Conservation (phyloP, 2,888 invertebrate species). For the Nephrotoma flavescens region DNA sequence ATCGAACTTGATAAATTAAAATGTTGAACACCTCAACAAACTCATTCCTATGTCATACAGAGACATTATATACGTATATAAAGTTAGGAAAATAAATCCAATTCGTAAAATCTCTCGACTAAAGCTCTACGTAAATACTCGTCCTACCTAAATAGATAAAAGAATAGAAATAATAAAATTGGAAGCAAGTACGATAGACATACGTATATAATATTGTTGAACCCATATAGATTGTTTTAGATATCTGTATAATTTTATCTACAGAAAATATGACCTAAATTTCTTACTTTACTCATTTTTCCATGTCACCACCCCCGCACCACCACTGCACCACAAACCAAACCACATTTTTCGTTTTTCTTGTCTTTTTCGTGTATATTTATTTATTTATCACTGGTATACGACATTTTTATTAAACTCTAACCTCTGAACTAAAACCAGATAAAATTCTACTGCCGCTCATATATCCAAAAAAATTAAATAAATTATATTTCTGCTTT, state of each 20-base stretch:
- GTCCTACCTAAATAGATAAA: background rate
- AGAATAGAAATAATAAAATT: background rate
- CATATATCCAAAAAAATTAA: background rate
- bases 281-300: background rate
- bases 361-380: background rate
- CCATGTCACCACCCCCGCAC: background rate
- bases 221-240: background rate
- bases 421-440: background rate
- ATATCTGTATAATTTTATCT: background rate
- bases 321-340: background rate
- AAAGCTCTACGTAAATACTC: background rate
- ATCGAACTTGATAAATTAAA: background rate
- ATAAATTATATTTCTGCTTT: background rate
- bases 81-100: background rate
- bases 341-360: background rate
- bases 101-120: background rate
- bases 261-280: background rate
- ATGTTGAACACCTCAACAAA: background rate
- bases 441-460: background rate
- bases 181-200: background rate
- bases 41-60: background rate
- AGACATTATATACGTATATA: background rate
- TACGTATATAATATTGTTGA: background rate
- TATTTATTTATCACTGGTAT: background rate
- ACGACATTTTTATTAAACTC: background rate